Conservation (phyloP, 2,797 vertebrate species). For the Pangasius djambal region DNA sequence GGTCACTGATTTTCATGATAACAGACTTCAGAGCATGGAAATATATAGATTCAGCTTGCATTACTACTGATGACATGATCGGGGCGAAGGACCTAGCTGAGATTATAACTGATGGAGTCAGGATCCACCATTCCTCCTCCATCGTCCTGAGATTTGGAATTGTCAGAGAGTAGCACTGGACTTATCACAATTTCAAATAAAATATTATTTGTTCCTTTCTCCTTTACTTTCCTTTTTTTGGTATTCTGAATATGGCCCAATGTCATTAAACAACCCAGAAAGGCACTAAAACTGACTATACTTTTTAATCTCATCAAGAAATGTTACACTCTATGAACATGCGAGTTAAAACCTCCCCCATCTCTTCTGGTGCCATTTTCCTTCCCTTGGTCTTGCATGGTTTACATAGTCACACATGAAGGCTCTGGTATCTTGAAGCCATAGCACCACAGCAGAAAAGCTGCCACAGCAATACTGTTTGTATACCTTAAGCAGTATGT, state of each 20-base stretch:
- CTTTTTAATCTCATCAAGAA: not conserved
- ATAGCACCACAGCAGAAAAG: too few relatives aligned
- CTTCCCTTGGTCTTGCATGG: not conserved
- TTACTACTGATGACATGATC: not conserved
- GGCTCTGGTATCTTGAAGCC: too few relatives aligned
- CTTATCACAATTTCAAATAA: not conserved
- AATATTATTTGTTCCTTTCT: not conserved
- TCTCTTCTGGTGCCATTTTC: not conserved
- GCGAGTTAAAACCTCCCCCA: not conserved
- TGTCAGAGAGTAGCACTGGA: not conserved
- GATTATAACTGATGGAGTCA: not conserved
- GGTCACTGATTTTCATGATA: not conserved
- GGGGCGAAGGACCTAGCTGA: not conserved
- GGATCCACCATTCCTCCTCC: not conserved
- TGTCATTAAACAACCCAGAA: not conserved
- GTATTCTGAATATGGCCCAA: not conserved
- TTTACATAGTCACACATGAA: too few relatives aligned
- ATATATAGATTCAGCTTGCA: not conserved
- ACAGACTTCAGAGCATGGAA: not conserved
- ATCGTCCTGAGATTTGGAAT: not conserved
- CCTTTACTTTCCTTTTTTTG: not conserved
- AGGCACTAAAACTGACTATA: not conserved
- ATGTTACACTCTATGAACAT: not conserved
- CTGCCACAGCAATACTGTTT: too few relatives aligned
- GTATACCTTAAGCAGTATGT: too few relatives aligned